Evolutionary conservation across 2,888 invertebrate species (phyloP).

Genomic region (Thymelicus lineola): DNA sequence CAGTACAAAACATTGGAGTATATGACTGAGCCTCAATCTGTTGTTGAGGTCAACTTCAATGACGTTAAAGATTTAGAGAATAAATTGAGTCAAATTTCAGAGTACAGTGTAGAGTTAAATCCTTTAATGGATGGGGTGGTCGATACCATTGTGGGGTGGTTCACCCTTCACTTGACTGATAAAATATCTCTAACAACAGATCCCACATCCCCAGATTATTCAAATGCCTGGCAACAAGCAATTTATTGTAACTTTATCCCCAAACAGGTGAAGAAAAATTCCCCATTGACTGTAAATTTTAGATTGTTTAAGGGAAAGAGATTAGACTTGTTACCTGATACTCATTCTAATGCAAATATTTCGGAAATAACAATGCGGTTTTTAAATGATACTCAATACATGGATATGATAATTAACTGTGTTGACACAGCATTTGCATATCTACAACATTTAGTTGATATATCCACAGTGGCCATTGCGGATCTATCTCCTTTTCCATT

Average conservation of each 20-base stretch:
- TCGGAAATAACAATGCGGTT: conserved; percentile 69
- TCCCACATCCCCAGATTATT: conserved; percentile 75
- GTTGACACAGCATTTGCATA: conserved; percentile 67
- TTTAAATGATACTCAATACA: conserved; percentile 79
- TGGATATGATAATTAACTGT: conserved; percentile 66
- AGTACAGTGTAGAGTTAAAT: conserved; percentile 66
- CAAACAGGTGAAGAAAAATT: conserved; percentile 54
- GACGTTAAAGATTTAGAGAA: conserved; percentile 76
- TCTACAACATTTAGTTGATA: conserved; percentile 67
- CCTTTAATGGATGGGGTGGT: conserved; percentile 80
- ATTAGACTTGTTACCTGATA: conserved; percentile 58
- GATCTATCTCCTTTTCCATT: conserved; percentile 87
- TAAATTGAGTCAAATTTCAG: conserved; percentile 61
- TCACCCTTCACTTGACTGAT: conserved; percentile 88
- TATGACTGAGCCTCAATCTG: conserved; percentile 83
- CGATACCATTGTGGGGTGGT: conserved; percentile 90
- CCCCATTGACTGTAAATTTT: conserved; percentile 62
- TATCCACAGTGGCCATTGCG: conserved; percentile 69
- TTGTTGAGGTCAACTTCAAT: conserved; percentile 87
- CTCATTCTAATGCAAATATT: conserved; percentile 56
- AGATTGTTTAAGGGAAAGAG: conserved; percentile 67
- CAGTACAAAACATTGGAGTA: conserved; percentile 81
- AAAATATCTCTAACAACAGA: conserved; percentile 86
- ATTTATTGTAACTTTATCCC: conserved; percentile 86
- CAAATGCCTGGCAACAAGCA: conserved; percentile 92